phyloP scores from a whole-genome alignment of 2,888 invertebrate species.

The Platycheirus albimanus region DNA sequence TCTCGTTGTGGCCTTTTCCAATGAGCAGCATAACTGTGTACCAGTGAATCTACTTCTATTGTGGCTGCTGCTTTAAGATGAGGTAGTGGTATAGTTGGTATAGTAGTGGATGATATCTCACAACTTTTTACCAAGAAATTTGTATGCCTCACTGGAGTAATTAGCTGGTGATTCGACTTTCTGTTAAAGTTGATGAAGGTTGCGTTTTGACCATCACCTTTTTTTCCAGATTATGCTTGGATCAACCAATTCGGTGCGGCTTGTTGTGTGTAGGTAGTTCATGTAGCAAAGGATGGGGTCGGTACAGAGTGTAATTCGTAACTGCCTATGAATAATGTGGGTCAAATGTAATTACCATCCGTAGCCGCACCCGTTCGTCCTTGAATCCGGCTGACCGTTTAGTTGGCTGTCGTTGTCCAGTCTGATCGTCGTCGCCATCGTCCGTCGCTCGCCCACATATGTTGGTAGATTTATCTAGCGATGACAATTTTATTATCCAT shows the following conservation, averaged over 20 bases:
- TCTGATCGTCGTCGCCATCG: constrained; percentile 1
- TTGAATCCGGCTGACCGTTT: background rate
- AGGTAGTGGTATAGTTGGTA: no score
- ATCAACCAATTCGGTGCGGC: background rate
- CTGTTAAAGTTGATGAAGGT: constrained; percentile 39
- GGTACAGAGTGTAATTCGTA: constrained; percentile 35
- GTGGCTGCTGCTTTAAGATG: background rate
- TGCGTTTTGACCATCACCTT: constrained; percentile 49
- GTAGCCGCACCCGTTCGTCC: constrained; percentile 25
- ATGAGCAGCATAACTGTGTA: constrained; percentile 27
- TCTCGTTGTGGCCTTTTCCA: constrained; percentile 37
- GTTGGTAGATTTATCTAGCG: constrained; percentile 22
- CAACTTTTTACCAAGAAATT: constrained; percentile 44
- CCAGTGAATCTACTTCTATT: background rate
- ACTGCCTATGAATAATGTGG: constrained; percentile 59
- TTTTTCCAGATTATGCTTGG: constrained; percentile 33
- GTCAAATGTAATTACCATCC: constrained; percentile 68
- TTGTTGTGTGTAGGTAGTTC: constrained; percentile 38
- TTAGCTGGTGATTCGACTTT: constrained; percentile 54
- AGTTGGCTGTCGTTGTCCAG: background rate
- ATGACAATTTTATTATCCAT: constrained; percentile 55
- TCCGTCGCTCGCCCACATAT: constrained; percentile 1
- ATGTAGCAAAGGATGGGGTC: constrained; percentile 32
- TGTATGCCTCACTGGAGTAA: constrained; percentile 52
- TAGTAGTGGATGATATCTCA: constrained; percentile 26